These are phyloP conservation scores for Harmothoe impar DNA, from an alignment of 2,888 invertebrate genomes.

Conservation along the genomic window DNA sequence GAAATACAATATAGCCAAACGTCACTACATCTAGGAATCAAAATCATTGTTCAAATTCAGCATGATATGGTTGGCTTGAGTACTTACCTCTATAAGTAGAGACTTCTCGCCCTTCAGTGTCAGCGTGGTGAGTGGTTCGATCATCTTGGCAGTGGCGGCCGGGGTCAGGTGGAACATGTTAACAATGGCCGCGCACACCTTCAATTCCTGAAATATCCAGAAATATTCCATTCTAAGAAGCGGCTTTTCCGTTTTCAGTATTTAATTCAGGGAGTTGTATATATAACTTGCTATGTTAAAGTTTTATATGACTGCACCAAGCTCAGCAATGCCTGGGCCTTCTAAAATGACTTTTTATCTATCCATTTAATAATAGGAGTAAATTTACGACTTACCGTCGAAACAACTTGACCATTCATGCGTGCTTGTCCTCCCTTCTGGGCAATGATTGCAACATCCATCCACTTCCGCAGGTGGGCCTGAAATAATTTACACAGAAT, in stretches of 20 bases:
- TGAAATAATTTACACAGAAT: conserved; percentile 67
- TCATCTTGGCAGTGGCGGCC: conserved; percentile 93
- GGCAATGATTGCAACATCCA: conserved; percentile 89
- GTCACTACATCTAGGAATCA: no score
- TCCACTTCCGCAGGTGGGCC: conserved; percentile 90
- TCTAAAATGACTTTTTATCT: no score
- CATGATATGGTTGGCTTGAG: background rate
- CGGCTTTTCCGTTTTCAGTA: no score
- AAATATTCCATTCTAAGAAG: no score
- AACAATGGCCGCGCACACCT: conserved; percentile 93
- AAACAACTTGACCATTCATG: conserved; percentile 79
- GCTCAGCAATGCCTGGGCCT: no score
- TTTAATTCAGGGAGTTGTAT: no score
- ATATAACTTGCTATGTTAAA: no score
- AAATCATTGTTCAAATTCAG: no score
- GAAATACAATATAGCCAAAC: no score
- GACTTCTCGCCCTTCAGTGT: conserved; percentile 95
- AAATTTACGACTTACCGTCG: conserved; percentile 69
- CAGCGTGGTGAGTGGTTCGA: conserved; percentile 92
- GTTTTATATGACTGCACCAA: no score
- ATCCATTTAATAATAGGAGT: no score
- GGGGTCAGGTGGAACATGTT: conserved; percentile 93
- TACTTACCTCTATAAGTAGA: conserved; percentile 89
- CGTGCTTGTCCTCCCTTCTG: conserved; percentile 80
- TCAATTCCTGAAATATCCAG: conserved; percentile 88